A percentile compares a stretch with the other conserved stretches of the same genome.
Conservation (phyloP, 1,140 invertebrate genomes). For the Ridgeia piscesae region DNA sequence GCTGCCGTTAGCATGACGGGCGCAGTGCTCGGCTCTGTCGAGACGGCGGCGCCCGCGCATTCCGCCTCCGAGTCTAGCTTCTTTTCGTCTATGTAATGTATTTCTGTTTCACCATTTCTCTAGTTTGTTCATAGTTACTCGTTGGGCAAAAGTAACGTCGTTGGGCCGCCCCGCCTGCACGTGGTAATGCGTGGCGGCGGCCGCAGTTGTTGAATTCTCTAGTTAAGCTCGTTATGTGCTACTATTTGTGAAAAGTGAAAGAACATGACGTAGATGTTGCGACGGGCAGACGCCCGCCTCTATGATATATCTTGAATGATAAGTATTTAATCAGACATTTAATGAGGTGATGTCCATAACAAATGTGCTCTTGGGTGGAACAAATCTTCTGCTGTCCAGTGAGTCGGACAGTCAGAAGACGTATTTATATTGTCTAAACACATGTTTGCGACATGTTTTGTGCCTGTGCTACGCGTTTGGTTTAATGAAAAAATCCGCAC, state of each 20-base stretch:
- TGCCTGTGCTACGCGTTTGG: not conserved
- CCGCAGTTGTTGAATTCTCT: not conserved
- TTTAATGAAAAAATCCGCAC: not conserved
- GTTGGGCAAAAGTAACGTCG: not conserved
- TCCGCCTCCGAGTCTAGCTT: not conserved
- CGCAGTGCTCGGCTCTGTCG: not conserved
- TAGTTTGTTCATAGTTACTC: not conserved
- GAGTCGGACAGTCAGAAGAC: not conserved
- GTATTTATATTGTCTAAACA: not conserved
- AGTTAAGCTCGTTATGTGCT: not conserved
- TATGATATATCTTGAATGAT: not conserved
- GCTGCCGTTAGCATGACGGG: not conserved
- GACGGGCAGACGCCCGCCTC: not conserved
- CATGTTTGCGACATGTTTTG: not conserved
- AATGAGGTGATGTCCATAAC: not conserved
- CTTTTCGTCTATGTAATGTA: not conserved
- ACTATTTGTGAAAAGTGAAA: constrained; percentile 1
- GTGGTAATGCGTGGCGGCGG: not conserved
- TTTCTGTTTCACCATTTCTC: not conserved
- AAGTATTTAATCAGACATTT: not conserved
- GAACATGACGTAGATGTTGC: not conserved
- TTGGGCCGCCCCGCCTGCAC: not conserved
- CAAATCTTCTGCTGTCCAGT: not conserved
- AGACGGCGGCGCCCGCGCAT: no score
- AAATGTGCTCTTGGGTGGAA: not conserved